phyloP scores from a whole-genome alignment of 2,113 vertebrate species.

The Lipotes vexillifer region DNA sequence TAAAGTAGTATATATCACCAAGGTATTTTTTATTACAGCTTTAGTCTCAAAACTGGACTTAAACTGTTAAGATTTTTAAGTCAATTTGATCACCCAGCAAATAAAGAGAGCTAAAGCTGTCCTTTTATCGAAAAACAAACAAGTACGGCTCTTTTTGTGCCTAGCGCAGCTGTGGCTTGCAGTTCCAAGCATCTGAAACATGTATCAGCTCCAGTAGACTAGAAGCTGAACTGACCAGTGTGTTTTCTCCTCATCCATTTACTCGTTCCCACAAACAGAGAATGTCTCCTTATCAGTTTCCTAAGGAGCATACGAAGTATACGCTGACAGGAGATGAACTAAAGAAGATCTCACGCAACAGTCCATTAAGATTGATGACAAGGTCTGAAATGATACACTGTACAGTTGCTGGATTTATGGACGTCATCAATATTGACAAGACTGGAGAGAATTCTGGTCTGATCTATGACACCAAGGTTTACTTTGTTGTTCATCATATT shows the following conservation, averaged over 20 bases:
- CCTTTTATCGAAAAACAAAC: neutral
- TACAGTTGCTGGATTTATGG: conserved; percentile 94
- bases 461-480: conserved; percentile 92
- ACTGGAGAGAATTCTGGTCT: conserved; percentile 91
- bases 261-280: conserved; percentile 93
- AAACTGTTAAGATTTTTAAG: neutral
- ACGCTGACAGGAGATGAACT: conserved; percentile 93
- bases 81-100: neutral
- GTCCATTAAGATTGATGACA: conserved; percentile 69
- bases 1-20: neutral
- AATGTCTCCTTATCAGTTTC: conserved; percentile 95
- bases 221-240: conserved; percentile 89
- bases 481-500: neutral
- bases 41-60: neutral
- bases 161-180: conserved; percentile 76
- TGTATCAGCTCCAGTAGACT: conserved; percentile 87
- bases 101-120: neutral
- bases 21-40: neutral
- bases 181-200: conserved; percentile 94
- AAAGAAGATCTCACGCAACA: conserved; percentile 90
- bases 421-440: conserved; percentile 96
- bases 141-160: neutral
- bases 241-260: conserved; percentile 93
- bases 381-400: conserved; percentile 92
- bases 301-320: conserved; percentile 91